These are phyloP conservation scores for Thymelicus acteon DNA, from an alignment of 2,888 invertebrate genomes.

Conservation along the genomic window DNA sequence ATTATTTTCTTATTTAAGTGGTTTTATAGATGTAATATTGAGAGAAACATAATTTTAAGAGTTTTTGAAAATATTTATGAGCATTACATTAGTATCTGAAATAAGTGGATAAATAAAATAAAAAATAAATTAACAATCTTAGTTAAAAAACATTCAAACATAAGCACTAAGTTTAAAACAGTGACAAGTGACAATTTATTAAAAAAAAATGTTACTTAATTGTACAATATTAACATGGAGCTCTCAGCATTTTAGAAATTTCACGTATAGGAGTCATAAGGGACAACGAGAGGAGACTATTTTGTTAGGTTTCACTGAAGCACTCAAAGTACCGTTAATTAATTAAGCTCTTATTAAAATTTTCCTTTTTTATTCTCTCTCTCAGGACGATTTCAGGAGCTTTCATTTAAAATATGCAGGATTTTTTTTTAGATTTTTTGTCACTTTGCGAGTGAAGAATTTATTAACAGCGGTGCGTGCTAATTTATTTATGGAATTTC, in stretches of 20 bases:
- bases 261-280: slow-evolving; percentile 11
- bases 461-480: too few species aligned
- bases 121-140: background rate
- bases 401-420: slow-evolving; percentile 1
- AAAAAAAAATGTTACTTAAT: too few species aligned
- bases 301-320: slow-evolving; percentile 30
- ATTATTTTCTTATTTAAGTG: too few species aligned
- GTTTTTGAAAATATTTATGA: too few species aligned
- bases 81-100: too few species aligned
- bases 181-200: too few species aligned
- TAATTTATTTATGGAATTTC: too few species aligned
- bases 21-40: too few species aligned
- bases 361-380: slow-evolving; percentile 18
- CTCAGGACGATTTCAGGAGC: background rate
- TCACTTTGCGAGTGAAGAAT: background rate
- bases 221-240: background rate
- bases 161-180: too few species aligned
- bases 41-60: too few species aligned
- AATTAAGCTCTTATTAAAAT: slow-evolving; percentile 26
- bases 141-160: too few species aligned
- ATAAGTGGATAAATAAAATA: background rate
- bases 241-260: slow-evolving; percentile 4
- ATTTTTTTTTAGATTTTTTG: background rate
- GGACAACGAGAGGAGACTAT: slow-evolving; percentile 18
- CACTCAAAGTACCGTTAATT: slow-evolving; percentile 20